phyloP scores from a whole-genome alignment of 2,113 vertebrate genomes.

The Dasyprocta punctata region DNA sequence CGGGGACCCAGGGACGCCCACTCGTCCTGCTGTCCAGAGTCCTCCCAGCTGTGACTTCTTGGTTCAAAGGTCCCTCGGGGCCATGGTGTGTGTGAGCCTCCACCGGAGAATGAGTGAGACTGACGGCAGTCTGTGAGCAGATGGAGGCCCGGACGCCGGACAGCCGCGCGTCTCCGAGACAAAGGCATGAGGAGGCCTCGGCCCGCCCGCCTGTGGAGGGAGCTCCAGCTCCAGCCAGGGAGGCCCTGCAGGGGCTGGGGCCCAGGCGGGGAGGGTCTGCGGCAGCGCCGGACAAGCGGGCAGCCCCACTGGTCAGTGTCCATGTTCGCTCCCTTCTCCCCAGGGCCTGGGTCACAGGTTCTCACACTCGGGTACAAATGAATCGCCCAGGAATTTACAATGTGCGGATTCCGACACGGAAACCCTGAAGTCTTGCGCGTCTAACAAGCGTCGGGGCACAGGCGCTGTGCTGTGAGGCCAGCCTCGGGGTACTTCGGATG shows the following conservation, averaged over 20 bases:
- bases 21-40: not conserved
- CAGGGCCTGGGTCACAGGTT: not conserved
- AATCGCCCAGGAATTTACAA: not conserved
- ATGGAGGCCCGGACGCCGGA: no score
- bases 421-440: not conserved
- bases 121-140: not conserved
- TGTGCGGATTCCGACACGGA: not conserved
- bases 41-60: not conserved
- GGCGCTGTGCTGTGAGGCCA: not conserved
- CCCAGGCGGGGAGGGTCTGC: not conserved
- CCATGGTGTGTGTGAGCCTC: not conserved
- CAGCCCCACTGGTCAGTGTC: not conserved
- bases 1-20: no score
- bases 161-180: not conserved
- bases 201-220: not conserved
- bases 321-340: not conserved
- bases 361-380: not conserved
- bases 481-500: not conserved
- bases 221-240: not conserved
- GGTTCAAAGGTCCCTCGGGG: rapidly evolving
- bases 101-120: rapidly evolving
- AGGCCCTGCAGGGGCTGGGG: not conserved
- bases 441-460: not conserved
- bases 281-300: rapidly evolving
- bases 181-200: not conserved